Evolutionary conservation across 2,113 vertebrate genomes (phyloP).

Genomic region (Climacteris rufus): DNA sequence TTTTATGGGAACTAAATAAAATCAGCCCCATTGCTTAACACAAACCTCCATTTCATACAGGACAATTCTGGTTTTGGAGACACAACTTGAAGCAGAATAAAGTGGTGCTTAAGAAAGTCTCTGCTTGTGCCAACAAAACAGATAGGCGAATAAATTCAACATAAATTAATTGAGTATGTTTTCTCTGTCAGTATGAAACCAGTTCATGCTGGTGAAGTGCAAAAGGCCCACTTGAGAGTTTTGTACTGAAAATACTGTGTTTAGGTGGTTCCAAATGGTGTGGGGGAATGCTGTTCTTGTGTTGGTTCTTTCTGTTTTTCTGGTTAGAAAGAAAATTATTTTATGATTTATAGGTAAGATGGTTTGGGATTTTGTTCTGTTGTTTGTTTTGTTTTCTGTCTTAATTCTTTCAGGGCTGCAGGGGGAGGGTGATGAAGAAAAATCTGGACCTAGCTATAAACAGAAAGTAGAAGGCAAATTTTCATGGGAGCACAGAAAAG

Average conservation of each 20-base stretch:
- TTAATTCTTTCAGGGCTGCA: neutral
- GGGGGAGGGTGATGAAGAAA: accelerated
- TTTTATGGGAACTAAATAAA: neutral
- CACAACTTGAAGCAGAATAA: neutral
- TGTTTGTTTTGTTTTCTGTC: neutral
- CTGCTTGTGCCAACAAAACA: neutral
- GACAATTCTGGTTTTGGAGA: neutral
- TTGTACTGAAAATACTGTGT: neutral
- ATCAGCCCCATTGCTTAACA: neutral
- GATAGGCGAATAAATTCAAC: neutral
- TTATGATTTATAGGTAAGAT: neutral
- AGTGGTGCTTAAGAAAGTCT: neutral
- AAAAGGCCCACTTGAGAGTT: neutral
- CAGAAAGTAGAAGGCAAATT: neutral
- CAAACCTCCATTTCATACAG: neutral
- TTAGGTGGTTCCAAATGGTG: neutral
- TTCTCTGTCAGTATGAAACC: neutral
- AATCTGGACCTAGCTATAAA: neutral
- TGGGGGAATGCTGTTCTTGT: neutral
- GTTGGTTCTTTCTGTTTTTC: neutral
- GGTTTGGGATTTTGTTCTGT: neutral
- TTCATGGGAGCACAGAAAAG: neutral
- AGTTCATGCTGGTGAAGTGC: neutral
- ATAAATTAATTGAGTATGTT: neutral
- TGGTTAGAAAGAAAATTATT: neutral